Evolutionary conservation across 23 tunicate species (phyloP), one percentile per base, ranked within the genome.

Genomic region (Halocynthia aurantium): DNA sequence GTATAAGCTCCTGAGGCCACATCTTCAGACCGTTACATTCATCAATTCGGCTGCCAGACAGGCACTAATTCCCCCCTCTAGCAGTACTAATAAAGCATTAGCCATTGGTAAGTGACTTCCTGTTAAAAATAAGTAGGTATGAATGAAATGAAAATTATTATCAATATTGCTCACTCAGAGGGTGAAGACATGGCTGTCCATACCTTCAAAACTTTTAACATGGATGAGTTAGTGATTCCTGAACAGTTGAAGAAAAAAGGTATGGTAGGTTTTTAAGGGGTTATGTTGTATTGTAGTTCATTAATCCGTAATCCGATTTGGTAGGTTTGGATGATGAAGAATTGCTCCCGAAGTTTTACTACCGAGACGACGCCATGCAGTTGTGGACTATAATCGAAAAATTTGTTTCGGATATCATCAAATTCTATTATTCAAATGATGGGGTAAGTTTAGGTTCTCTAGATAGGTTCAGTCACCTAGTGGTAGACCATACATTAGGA

Each of bases 1-100:
- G 53, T 88, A 88, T 76, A 88, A 88, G 52, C 83, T 88, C 57
- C 73, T 88, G 71, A 57, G 94, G 52, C 94, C 94, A 5, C 94
- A 88, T 67, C 81, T 88, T 10, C 87, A 70, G 10, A 88, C 94
- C 8, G 83, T 88, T 44, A 18, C 76, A 5, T 83, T 81, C 49
- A 88, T 88, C 84, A 88, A 88, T 80, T n/a, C 82, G 19, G 71
- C 67, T 13, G 87, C 87, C 12, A 64, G 94, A 7, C 18, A 54
- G n/a, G 51, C 52, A 19, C 57, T 88, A 17, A 88, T 88, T 10
- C 64, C 71, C 19, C 54, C 71, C 52, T 7, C 63, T 7, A 74
- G 80, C 10, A 5, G 13, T 6, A 82, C 82, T 22, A 81, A 76
- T 31, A 61, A 86, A 55, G 93, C 82, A 31, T 50, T 86, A 7